These are phyloP conservation scores for Calephelis virginiensis DNA, from an alignment of 1,140 invertebrate species.

Conservation along the genomic window DNA sequence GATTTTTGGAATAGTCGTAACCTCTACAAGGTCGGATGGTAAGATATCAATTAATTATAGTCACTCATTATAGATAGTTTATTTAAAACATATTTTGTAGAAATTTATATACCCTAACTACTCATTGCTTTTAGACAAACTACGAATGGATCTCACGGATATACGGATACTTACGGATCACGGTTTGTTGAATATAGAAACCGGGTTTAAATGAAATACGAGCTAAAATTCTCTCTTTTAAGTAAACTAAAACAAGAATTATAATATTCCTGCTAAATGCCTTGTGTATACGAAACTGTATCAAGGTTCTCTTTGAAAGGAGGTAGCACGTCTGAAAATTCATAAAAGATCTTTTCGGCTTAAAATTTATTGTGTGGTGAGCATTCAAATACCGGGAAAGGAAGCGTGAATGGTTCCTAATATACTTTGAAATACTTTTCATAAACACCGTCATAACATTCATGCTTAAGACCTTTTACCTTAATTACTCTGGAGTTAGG, in stretches of 20 bases:
- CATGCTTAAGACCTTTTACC: constrained; percentile 75
- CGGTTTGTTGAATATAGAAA: neutral
- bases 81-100: no score
- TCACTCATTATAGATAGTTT: no score
- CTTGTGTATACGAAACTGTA: constrained; percentile 14
- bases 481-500: constrained; percentile 67
- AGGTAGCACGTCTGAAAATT: constrained; percentile 44
- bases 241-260: constrained; percentile 4
- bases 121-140: neutral
- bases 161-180: neutral
- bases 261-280: neutral
- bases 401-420: constrained; percentile 54
- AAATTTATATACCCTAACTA: no score
- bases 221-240: neutral
- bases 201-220: neutral
- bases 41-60: no score
- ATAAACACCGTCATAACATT: constrained; percentile 78
- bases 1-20: no score
- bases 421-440: constrained; percentile 67
- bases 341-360: constrained; percentile 56
- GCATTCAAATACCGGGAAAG: constrained; percentile 61
- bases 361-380: constrained; percentile 68
- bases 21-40: no score
- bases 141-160: neutral
- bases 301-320: constrained; percentile 12